Evolutionary conservation across 2,888 invertebrate genomes (phyloP), one percentile per base, ranked within the genome.

Genomic region (Apamea epomidion): DNA sequence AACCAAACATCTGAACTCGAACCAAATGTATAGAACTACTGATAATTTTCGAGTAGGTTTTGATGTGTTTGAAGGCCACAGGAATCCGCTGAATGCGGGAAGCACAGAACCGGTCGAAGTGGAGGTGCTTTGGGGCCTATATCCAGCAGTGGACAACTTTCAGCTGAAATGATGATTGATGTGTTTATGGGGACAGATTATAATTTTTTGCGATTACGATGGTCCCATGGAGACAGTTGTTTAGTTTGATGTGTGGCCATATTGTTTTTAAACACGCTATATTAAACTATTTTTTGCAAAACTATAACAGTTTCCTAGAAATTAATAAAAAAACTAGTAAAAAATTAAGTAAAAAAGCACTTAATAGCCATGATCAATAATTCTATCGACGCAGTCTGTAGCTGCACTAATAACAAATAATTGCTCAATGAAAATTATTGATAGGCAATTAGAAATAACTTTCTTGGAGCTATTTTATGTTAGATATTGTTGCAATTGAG

Each of bases 321-420:
- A 51, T n/a, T 12, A n/a, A 51, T 37, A 4, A 51, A 74, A 74
- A 74, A 6, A 0, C 18, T n/a, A 10, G 4, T 48, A 37, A n/a
- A 74, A 37, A 51, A 14, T 0, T 21, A n/a, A n/a, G n/a, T 67
- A 37, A 37, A 67, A 74, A 74, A 51, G 14, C n/a, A 68, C 12
- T 7, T n/a, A 67, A 69, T n/a, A 18, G n/a, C 18, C 18, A 45
- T 45, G 69, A 69, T 45, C n/a, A 45, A 45, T 45, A 18, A 45
- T 12, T 45, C 10, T 0, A 18, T 18, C 18, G 45, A 45, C 16
- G 69, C 60, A 60, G n/a, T 45, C 10, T 12, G 10, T 60, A 60
- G n/a, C 60, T 60, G n/a, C 21, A n/a, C n/a, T n/a, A 69, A 75
- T 70, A 21, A 37, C 16, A 51, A 54, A 16, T 70, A 75, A 75